These are phyloP conservation scores for Bufo bufo DNA, from an alignment of 2,113 vertebrate species.

Conservation along the genomic window DNA sequence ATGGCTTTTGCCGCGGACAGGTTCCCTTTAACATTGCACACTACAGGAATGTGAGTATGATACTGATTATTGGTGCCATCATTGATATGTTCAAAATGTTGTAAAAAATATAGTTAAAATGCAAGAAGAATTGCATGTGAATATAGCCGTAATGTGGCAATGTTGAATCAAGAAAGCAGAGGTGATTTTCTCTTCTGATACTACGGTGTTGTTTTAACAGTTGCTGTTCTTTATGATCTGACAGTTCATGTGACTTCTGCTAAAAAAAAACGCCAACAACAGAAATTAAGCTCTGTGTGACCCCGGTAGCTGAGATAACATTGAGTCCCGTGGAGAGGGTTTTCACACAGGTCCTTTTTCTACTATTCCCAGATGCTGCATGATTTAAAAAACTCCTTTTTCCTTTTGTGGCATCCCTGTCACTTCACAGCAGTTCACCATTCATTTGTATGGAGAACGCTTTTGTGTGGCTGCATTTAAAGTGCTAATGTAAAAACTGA, in stretches of 20 bases:
- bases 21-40: too few species aligned
- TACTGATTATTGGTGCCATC: too few species aligned
- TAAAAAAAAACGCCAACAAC: not conserved
- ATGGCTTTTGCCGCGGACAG: too few species aligned
- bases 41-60: too few species aligned
- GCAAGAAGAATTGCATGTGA: not conserved
- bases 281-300: not conserved
- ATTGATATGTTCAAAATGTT: too few species aligned
- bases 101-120: too few species aligned
- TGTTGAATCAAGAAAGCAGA: not conserved
- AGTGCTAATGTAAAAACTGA: not conserved
- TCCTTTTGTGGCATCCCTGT: not conserved
- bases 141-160: not conserved
- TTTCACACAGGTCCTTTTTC: not conserved
- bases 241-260: not conserved
- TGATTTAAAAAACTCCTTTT: not conserved
- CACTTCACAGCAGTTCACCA: not conserved
- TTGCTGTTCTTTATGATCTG: not conserved
- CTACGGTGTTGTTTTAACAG: not conserved
- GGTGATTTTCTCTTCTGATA: not conserved
- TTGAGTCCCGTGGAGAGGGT: not conserved
- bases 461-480: not conserved
- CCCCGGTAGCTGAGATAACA: constrained; percentile 5
- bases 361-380: constrained; percentile 14
- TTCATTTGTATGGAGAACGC: not conserved